Evolutionary conservation across 2,797 vertebrate genomes (phyloP).

Genomic region (Gymnoscopelus braueri): DNA sequence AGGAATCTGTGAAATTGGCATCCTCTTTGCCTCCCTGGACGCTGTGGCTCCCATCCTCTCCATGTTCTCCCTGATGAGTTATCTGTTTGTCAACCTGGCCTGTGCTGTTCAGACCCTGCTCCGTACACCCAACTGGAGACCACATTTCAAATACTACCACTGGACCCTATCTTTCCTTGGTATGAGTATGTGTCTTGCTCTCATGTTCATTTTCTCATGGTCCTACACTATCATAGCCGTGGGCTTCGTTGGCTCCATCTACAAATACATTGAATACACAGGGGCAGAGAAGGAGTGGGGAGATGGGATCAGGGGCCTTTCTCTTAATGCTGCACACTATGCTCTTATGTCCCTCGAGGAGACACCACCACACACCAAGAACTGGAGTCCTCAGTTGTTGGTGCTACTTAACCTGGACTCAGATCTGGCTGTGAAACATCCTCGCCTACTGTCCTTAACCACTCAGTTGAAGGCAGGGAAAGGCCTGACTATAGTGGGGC

Average conservation of each 20-base stretch:
- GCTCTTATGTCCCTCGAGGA: conserved; percentile 77
- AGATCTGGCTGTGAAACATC: too few species aligned
- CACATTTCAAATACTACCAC: conserved; percentile 88
- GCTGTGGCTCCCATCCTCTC: conserved; percentile 89
- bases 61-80: conserved; percentile 92
- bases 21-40: conserved; percentile 88
- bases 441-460: too few species aligned
- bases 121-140: conserved; percentile 85
- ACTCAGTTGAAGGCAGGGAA: too few species aligned
- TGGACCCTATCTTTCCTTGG: conserved; percentile 71
- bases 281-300: conserved; percentile 89
- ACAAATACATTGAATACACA: background rate
- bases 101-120: conserved; percentile 73
- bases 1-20: conserved; percentile 42
- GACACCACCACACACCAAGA: conserved; percentile 86
- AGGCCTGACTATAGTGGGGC: too few species aligned
- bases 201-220: conserved; percentile 92
- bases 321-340: conserved; percentile 81
- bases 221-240: conserved; percentile 88
- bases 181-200: conserved; percentile 89
- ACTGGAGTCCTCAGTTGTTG: conserved; percentile 81
- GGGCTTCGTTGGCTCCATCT: conserved; percentile 79
- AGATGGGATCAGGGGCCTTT: conserved; percentile 86
- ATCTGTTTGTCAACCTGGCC: conserved; percentile 89
- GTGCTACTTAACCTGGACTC: too few species aligned